Conservation (phyloP, 1,140 invertebrate species). For the Philotrypesis tridentata region DNA sequence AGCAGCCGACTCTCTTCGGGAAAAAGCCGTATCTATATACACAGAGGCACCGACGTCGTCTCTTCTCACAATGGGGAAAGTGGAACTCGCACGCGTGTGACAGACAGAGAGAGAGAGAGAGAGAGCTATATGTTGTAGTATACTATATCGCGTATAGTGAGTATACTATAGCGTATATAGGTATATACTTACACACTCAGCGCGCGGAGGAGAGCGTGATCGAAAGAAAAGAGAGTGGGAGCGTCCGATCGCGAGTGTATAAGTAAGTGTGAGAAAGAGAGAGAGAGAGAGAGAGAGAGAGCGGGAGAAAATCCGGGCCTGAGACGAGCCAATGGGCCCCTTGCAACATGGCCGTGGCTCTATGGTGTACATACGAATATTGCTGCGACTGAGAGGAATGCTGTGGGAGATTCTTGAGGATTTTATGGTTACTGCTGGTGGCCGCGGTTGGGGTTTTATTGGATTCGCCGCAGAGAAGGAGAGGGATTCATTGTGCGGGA, state of each 20-base stretch:
- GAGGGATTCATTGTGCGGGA: background rate
- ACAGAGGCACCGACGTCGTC: no score
- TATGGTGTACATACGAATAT: background rate
- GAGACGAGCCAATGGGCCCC: background rate
- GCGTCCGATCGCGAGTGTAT: background rate
- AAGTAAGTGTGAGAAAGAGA: no score
- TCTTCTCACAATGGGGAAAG: constrained; percentile 19
- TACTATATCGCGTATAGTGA: no score
- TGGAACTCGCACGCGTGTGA: constrained; percentile 19
- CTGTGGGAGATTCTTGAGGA: background rate
- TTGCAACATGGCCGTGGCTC: constrained; percentile 5
- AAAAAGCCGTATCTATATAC: background rate
- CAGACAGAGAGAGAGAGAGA: background rate
- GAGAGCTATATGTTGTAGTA: background rate
- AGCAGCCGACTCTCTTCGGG: background rate
- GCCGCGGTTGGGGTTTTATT: background rate
- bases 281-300: background rate
- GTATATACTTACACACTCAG: background rate
- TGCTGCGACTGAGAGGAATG: no score
- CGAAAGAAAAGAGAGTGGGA: background rate
- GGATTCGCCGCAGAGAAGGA: background rate
- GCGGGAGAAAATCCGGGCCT: constrained; percentile 31
- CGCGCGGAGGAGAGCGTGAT: background rate
- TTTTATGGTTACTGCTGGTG: background rate
- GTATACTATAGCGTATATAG: no score